These are phyloP conservation scores for Rachycentron canadum DNA, from an alignment of 2,797 vertebrate genomes.

Conservation along the genomic window DNA sequence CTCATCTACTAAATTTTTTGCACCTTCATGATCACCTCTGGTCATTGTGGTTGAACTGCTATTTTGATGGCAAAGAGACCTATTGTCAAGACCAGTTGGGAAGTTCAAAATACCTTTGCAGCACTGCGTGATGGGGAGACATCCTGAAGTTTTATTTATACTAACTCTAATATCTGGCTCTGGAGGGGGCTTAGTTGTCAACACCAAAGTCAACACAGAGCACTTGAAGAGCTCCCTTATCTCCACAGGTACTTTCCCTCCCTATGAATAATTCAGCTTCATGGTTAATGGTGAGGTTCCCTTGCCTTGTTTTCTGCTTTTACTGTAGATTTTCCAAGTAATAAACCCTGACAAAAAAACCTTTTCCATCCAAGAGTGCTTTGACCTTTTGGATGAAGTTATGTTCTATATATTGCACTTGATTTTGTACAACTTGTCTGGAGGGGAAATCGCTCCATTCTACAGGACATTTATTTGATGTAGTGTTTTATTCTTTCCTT, in stretches of 20 bases:
- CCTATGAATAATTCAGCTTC: conserved; percentile 52
- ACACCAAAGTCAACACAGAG: conserved; percentile 21
- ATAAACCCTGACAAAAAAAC: not conserved
- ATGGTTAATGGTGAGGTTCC: conserved; percentile 31
- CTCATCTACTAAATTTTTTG: not conserved
- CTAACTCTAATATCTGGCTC: conserved; percentile 10
- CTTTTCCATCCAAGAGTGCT: not conserved
- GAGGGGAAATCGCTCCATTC: too few species aligned
- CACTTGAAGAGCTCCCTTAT: conserved; percentile 25
- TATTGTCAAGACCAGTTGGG: not conserved
- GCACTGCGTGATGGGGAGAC: not conserved
- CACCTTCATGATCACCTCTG: not conserved
- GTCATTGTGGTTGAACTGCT: not conserved
- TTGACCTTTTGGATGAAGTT: not conserved
- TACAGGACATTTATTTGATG: not conserved
- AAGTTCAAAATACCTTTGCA: not conserved
- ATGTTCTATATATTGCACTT: not conserved
- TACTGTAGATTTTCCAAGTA: conserved; percentile 3
- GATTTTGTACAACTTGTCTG: not conserved
- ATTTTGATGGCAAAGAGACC: conserved; percentile 6
- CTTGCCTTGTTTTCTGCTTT: conserved; percentile 5
- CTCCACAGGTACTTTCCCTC: conserved; percentile 29
- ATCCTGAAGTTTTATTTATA: conserved; percentile 24
- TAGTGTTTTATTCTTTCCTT: not conserved
- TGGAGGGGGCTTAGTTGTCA: conserved; percentile 10